Conservation (phyloP, 2,888 invertebrate species). For the Lissonota sp. region DNA sequence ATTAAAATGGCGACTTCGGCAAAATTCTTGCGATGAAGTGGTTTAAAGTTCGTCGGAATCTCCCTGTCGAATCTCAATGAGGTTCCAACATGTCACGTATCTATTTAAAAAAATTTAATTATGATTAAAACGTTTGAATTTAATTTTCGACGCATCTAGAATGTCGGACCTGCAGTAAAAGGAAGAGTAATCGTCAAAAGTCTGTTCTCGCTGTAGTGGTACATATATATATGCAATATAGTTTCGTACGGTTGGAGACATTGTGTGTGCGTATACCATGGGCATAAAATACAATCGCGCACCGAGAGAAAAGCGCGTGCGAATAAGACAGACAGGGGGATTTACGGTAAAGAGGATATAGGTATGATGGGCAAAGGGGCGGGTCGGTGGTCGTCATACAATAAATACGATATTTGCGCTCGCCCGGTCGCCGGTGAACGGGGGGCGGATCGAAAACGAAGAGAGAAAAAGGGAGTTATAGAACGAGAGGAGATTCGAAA, state of each 20-base stretch:
- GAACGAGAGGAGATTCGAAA: slow-evolving; percentile 32
- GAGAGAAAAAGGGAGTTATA: neutral
- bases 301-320: slow-evolving; percentile 62
- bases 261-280: slow-evolving; percentile 33
- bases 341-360: slow-evolving; percentile 63
- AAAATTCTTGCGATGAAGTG: too few relatives aligned
- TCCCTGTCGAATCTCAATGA: too few relatives aligned
- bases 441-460: too few relatives aligned
- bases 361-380: slow-evolving; percentile 52
- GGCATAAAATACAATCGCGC: slow-evolving; percentile 39
- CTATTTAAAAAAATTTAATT: neutral
- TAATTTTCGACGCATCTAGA: too few relatives aligned
- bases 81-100: too few relatives aligned
- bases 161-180: too few relatives aligned
- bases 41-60: too few relatives aligned
- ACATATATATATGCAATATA: neutral
- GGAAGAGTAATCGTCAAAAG: too few relatives aligned
- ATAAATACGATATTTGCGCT: slow-evolving; percentile 81
- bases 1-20: too few relatives aligned
- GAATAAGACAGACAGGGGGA: slow-evolving; percentile 71
- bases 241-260: neutral
- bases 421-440: slow-evolving; percentile 68
- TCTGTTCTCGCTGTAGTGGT: too few relatives aligned
- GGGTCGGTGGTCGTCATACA: slow-evolving; percentile 78
- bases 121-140: too few relatives aligned